Conservation (phyloP, 2,797 vertebrate genomes). For the Chelmon rostratus region DNA sequence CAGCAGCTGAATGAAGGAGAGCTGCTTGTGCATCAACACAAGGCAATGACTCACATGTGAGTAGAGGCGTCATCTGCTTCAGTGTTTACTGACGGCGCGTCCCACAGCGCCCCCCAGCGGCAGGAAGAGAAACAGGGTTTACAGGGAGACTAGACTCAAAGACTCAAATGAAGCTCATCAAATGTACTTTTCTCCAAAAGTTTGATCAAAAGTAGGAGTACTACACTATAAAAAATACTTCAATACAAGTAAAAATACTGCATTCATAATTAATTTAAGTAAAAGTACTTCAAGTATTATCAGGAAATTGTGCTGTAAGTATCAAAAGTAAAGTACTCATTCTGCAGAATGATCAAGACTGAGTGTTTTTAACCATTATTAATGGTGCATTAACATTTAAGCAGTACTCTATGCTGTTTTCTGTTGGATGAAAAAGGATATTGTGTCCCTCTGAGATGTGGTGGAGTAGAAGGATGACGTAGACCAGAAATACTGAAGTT, state of each 20-base stretch:
- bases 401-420: not conserved
- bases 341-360: not conserved
- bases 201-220: not conserved
- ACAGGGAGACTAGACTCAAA: not conserved
- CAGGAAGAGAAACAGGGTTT: not conserved
- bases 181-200: not conserved
- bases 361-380: too few relatives aligned
- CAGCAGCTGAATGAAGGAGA: not conserved
- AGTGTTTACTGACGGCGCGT: not conserved
- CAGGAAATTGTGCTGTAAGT: not conserved
- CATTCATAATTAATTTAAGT: not conserved
- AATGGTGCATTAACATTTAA: not conserved
- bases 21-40: slow-evolving; percentile 30
- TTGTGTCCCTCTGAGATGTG: too few relatives aligned
- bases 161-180: not conserved
- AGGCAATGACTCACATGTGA: slow-evolving; percentile 50
- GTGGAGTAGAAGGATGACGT: too few relatives aligned
- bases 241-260: not conserved
- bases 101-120: slow-evolving; percentile 66
- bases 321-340: not conserved
- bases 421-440: too few relatives aligned
- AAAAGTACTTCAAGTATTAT: not conserved
- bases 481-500: too few relatives aligned
- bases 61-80: slow-evolving; percentile 22
- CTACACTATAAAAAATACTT: not conserved